Conservation (phyloP, 23 tunicate species). For the Corella eumyota region DNA sequence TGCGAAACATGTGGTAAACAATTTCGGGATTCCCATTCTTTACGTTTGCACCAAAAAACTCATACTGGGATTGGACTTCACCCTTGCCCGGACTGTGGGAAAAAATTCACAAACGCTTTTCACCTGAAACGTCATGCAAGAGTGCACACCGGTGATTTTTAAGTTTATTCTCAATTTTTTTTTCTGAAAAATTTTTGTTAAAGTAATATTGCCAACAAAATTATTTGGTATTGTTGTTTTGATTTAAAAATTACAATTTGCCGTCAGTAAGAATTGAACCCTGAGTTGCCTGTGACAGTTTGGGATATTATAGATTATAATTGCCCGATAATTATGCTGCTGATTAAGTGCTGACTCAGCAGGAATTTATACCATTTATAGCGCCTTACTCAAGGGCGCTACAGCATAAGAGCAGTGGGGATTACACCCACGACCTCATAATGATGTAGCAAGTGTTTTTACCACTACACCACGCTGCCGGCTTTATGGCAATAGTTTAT, state of each 20-base stretch:
- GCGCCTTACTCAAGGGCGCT: no score
- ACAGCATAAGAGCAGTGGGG: no score
- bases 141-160: conserved; percentile 43
- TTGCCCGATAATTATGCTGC: no score
- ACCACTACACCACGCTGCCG: no score
- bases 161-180: not conserved
- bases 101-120: conserved; percentile 52
- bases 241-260: no score
- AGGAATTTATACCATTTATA: no score
- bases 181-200: not conserved
- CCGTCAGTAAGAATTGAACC: no score
- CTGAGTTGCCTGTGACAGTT: no score
- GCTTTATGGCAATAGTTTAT: no score
- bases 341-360: no score
- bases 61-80: conserved; percentile 84
- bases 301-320: no score
- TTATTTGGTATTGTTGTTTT: not conserved
- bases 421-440: no score
- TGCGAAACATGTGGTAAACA: conserved; percentile 82
- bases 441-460: not conserved
- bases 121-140: conserved; percentile 50
- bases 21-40: conserved; percentile 52
- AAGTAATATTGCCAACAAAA: not conserved
- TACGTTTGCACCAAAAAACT: conserved; percentile 62
- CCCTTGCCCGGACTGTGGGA: conserved; percentile 51